A percentile compares a stretch with the other conserved stretches of the same genome.
Conservation (phyloP, 92 coral and sea anemone species). For the Bergia puertoricense region DNA sequence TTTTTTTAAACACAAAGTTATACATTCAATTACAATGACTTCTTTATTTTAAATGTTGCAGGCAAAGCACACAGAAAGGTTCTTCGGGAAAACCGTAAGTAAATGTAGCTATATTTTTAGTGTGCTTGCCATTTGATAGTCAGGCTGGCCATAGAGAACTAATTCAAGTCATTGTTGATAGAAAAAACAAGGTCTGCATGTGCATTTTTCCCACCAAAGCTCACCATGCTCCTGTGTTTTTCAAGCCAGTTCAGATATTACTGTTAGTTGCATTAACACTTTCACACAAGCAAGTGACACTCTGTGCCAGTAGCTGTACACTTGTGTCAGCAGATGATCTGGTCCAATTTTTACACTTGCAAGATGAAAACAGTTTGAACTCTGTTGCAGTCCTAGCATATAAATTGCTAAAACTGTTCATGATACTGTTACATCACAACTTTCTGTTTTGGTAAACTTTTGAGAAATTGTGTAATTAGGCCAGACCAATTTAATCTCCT, state of each 20-base stretch:
- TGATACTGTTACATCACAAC: constrained; percentile 19
- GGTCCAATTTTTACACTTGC: constrained; percentile 99
- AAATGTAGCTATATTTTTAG: background rate
- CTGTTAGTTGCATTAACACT: too few species aligned
- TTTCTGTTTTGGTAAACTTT: background rate
- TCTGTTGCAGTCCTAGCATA: constrained; percentile 19
- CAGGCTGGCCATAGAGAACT: background rate
- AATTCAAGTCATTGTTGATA: background rate
- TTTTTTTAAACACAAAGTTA: background rate
- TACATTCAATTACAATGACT: background rate
- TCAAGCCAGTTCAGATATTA: too few species aligned
- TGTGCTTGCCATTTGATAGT: background rate
- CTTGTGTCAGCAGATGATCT: constrained; percentile 62
- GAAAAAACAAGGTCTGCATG: background rate
- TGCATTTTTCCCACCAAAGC: background rate
- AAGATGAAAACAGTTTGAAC: constrained; percentile 69
- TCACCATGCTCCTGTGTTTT: too few species aligned
- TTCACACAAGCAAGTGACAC: constrained; percentile 79
- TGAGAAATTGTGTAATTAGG: too few species aligned
- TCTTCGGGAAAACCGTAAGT: constrained; percentile 91
- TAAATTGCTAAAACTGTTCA: constrained; percentile 20
- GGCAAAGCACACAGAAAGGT: constrained; percentile 85
- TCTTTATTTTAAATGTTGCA: constrained; percentile 21
- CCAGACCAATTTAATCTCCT: too few species aligned
- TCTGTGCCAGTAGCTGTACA: constrained; percentile 83